Conservation (phyloP, 1,140 invertebrate genomes). For the Apis florea region DNA sequence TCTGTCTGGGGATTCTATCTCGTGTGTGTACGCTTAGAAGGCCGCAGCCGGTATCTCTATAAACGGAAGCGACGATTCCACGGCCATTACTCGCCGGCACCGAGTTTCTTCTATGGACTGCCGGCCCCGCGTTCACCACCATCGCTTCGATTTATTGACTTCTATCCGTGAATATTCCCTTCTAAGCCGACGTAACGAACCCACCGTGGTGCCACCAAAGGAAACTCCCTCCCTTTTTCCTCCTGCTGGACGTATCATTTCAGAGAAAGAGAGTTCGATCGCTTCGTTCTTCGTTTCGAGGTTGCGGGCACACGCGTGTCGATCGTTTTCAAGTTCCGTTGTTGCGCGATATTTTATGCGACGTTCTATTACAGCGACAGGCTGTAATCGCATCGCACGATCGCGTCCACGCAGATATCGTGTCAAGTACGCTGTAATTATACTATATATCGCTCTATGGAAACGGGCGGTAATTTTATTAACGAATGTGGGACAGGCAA, state of each 20-base stretch:
- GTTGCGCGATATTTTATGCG: no score
- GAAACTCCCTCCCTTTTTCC: not conserved
- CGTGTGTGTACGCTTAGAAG: conserved; percentile 46
- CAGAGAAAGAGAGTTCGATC: no score
- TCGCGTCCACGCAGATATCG: conserved; percentile 7
- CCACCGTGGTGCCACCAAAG: not conserved
- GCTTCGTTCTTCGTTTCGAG: not conserved
- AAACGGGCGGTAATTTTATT: conserved; percentile 33
- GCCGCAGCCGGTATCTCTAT: conserved; percentile 61
- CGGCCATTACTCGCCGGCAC: conserved; percentile 60
- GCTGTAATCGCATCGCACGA: not conserved
- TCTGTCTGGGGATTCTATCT: not conserved
- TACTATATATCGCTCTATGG: conserved; percentile 15
- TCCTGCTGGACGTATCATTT: conserved; percentile 18
- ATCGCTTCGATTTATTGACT: conserved; percentile 55
- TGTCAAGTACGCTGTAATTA: conserved; percentile 49
- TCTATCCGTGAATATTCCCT: conserved; percentile 47
- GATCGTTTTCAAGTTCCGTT: no score
- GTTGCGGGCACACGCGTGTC: no score
- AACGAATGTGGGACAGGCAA: conserved; percentile 22
- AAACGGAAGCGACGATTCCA: conserved; percentile 68
- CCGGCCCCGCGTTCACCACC: conserved; percentile 31
- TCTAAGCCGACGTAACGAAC: conserved; percentile 38
- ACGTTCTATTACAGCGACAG: not conserved
- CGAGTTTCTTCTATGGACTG: conserved; percentile 58